Evolutionary conservation across 2,888 invertebrate species (phyloP).

Genomic region (Pseudanteris insignis): DNA sequence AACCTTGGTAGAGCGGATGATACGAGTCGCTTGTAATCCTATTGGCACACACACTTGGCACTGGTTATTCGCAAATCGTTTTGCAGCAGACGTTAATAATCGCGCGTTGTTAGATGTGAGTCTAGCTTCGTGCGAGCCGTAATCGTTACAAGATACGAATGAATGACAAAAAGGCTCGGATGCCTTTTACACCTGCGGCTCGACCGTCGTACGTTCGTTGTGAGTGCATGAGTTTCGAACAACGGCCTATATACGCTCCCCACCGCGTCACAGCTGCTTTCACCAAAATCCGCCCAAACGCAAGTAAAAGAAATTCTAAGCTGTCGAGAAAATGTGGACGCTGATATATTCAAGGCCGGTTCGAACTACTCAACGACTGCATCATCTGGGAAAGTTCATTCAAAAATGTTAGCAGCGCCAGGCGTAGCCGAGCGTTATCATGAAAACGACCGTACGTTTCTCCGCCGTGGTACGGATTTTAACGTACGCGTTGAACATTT

Average conservation of each 20-base stretch:
- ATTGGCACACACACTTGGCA: slow-evolving; percentile 64
- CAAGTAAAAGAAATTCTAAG: slow-evolving; percentile 38
- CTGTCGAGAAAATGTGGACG: slow-evolving; percentile 13
- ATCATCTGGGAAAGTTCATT: slow-evolving; percentile 30
- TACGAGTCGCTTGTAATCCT: slow-evolving; percentile 52
- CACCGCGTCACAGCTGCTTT: slow-evolving; percentile 58
- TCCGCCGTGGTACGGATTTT: not conserved
- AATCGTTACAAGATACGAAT: slow-evolving; percentile 10
- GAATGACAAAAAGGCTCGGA: slow-evolving; percentile 40
- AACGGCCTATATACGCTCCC: slow-evolving; percentile 65
- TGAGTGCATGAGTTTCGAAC: slow-evolving; percentile 60
- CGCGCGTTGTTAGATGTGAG: slow-evolving; percentile 25
- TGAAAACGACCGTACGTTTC: not conserved
- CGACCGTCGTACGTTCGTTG: slow-evolving; percentile 58
- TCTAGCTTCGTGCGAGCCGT: slow-evolving; percentile 14
- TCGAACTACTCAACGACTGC: slow-evolving; percentile 15
- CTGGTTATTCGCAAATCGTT: slow-evolving; percentile 42
- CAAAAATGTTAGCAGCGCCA: too few relatives aligned
- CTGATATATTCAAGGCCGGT: slow-evolving; percentile 39
- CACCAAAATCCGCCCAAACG: slow-evolving; percentile 58
- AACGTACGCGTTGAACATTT: too few relatives aligned
- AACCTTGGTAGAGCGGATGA: slow-evolving; percentile 47
- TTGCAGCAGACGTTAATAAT: slow-evolving; percentile 13
- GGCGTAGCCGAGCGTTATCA: not conserved
- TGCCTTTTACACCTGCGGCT: slow-evolving; percentile 50